These are phyloP conservation scores for Thaleichthys pacificus DNA, from an alignment of 2,797 vertebrate genomes.

Conservation along the genomic window DNA sequence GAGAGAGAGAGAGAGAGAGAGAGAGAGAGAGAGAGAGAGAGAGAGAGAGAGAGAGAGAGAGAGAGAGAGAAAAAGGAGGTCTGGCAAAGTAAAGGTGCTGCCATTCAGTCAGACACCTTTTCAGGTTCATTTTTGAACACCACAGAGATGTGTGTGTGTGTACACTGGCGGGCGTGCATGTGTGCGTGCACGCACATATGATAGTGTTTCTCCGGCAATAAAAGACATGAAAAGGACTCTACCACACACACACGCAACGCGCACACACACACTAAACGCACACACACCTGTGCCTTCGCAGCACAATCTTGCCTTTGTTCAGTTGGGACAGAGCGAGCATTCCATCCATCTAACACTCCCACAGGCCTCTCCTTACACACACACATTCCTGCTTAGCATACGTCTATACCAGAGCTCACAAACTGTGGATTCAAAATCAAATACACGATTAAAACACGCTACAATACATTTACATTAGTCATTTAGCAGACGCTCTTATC, in stretches of 20 bases:
- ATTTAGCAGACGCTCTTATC: too few species aligned
- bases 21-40: too few species aligned
- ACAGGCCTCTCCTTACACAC: conserved; percentile 31
- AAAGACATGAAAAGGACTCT: not conserved
- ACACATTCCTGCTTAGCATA: conserved; percentile 8
- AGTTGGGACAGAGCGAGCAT: conserved; percentile 30
- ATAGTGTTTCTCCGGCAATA: not conserved
- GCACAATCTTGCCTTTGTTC: conserved; percentile 57
- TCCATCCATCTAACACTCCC: conserved; percentile 48
- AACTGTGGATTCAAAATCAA: conserved; percentile 2
- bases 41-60: too few species aligned
- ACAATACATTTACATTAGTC: too few species aligned
- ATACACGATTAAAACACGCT: not conserved
- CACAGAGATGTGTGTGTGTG: conserved; percentile 47
- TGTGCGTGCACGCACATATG: not conserved
- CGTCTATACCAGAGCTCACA: not conserved
- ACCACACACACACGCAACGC: conserved; percentile 11
- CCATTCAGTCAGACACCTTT: conserved; percentile 56
- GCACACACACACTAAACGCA: conserved; percentile 10
- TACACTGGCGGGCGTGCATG: not conserved
- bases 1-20: too few species aligned
- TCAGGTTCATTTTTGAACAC: conserved; percentile 57
- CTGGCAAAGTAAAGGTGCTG: conserved; percentile 46
- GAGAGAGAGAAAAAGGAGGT: too few species aligned
- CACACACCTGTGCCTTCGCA: conserved; percentile 39